Evolutionary conservation across 2,797 vertebrate species (phyloP).

Genomic region (Columba guinea): DNA sequence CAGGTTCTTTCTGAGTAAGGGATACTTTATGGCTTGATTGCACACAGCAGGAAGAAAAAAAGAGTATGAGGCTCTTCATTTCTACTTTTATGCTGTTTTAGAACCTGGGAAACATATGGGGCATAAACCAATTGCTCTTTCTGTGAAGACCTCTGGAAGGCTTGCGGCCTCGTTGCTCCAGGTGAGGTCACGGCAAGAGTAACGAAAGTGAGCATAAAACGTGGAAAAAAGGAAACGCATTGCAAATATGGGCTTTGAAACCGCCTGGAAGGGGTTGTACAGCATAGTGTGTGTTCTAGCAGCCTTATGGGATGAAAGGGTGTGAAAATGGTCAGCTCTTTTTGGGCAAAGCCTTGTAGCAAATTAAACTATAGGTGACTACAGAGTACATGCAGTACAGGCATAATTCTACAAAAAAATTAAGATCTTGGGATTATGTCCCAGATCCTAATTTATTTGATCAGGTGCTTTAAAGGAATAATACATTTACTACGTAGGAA

Average conservation of each 20-base stretch:
- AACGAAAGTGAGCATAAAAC: not conserved
- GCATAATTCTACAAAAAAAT: not conserved
- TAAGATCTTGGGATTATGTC: not conserved
- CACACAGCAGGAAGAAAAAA: conserved; percentile 55
- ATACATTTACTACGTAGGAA: not conserved
- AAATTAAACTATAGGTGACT: rapidly evolving
- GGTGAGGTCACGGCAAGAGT: conserved; percentile 22
- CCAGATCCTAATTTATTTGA: not conserved
- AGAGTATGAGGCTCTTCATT: not conserved
- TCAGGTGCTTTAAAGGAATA: not conserved
- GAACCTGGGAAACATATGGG: not conserved
- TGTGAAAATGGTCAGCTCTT: not conserved
- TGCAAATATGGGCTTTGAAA: not conserved
- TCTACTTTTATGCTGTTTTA: conserved; percentile 22
- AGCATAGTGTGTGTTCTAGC: not conserved
- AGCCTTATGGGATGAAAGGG: not conserved
- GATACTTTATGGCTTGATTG: conserved; percentile 41
- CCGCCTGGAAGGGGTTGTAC: not conserved
- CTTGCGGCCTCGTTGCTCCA: not conserved
- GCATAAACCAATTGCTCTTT: conserved; percentile 6
- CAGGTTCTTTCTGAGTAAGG: conserved; percentile 1
- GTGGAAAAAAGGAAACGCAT: not conserved
- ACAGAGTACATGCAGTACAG: not conserved
- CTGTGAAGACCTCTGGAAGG: not conserved
- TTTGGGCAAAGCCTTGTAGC: not conserved